Percentiles rank a stretch among this genome's conserved stretches.
Conservation (phyloP, 2,797 vertebrate genomes). For the Brachyalestes nurse region DNA sequence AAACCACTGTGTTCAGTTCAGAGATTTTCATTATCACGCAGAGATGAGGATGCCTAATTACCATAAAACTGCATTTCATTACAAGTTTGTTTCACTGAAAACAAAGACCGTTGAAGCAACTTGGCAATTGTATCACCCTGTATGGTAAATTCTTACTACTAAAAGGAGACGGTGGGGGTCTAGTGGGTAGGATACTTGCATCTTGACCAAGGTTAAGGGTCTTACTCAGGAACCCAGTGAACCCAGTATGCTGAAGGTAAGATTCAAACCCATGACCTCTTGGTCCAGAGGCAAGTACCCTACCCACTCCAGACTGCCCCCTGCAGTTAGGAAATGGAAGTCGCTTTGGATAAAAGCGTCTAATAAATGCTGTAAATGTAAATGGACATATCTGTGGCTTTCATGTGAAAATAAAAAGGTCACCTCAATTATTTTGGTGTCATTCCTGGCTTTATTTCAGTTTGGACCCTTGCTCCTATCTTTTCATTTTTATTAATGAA, state of each 20-base stretch:
- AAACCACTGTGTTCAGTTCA: constrained; percentile 14
- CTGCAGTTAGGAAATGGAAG: too few species aligned
- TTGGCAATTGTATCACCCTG: background rate
- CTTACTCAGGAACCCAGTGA: too few species aligned
- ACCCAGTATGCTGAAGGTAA: too few species aligned
- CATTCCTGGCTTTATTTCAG: background rate
- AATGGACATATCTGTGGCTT: background rate
- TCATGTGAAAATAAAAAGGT: background rate
- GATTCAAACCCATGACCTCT: too few species aligned
- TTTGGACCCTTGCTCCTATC: background rate
- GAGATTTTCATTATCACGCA: background rate
- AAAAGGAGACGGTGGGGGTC: background rate
- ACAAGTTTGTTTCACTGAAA: background rate
- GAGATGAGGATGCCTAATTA: background rate
- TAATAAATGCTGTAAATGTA: too few species aligned
- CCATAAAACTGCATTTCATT: background rate
- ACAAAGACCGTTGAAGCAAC: background rate
- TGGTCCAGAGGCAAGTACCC: too few species aligned
- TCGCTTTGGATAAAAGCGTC: too few species aligned
- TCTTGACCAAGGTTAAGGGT: too few species aligned
- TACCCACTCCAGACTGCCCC: too few species aligned
- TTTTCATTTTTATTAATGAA: constrained; percentile 3
- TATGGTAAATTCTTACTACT: background rate
- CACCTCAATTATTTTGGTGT: background rate
- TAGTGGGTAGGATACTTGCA: too few species aligned